Conservation (phyloP, 1,140 invertebrate species). For the Lepidotrigona ventralis region DNA sequence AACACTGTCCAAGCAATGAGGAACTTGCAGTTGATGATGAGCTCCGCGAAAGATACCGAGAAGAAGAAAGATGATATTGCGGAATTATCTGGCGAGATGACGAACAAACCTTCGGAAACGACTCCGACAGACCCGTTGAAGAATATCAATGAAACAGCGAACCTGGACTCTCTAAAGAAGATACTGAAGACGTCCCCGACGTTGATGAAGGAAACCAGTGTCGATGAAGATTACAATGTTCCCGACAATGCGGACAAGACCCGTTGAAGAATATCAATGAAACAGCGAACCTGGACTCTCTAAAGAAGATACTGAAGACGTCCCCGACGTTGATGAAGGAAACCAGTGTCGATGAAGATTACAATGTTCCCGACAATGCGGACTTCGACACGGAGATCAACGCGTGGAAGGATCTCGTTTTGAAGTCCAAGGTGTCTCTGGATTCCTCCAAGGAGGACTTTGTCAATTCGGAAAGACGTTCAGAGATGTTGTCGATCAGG, state of each 20-base stretch:
- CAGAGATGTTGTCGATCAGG: constrained; percentile 58
- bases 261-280: background rate
- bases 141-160: background rate
- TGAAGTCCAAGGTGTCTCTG: constrained; percentile 41
- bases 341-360: constrained; percentile 40
- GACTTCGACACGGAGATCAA: constrained; percentile 41
- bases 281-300: background rate
- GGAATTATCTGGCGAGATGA: background rate
- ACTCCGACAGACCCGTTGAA: background rate
- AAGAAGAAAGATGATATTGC: background rate
- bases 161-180: background rate
- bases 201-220: background rate
- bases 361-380: constrained; percentile 42
- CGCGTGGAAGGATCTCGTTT: constrained; percentile 63
- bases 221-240: constrained; percentile 56
- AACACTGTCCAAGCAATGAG: background rate
- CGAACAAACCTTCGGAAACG: background rate
- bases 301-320: background rate
- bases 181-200: background rate
- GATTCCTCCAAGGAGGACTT: background rate
- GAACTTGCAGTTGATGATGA: background rate
- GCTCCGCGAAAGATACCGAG: background rate
- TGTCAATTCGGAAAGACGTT: background rate
- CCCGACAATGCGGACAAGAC: constrained; percentile 3
- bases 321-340: background rate